Conservation (phyloP, 2,888 invertebrate species). For the Nemoura dubitans region DNA sequence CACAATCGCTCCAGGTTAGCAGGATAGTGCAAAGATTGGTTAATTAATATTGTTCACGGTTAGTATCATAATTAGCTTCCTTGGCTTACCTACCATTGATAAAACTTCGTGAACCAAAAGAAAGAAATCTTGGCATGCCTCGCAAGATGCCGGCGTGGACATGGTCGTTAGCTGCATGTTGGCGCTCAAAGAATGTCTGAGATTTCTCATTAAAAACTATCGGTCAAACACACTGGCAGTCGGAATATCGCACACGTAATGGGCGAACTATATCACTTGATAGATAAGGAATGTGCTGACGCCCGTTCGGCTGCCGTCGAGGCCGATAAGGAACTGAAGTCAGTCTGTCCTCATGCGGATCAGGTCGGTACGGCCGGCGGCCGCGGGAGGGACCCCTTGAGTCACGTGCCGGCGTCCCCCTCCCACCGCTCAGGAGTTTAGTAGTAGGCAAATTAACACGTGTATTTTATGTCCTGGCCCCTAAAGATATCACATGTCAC, state of each 20-base stretch:
- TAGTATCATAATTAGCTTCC: neutral
- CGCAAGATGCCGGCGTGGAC: constrained; percentile 61
- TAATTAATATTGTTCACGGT: neutral
- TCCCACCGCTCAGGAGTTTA: neutral
- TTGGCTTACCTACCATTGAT: constrained; percentile 75
- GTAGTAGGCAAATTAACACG: neutral
- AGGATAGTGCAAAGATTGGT: neutral
- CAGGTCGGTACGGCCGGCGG: too few species aligned
- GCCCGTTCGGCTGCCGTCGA: neutral
- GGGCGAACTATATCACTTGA: neutral
- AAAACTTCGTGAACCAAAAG: constrained; percentile 74
- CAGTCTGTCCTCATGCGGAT: neutral
- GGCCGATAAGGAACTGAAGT: constrained; percentile 15
- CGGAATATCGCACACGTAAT: neutral
- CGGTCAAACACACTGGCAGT: neutral
- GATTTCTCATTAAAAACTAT: neutral
- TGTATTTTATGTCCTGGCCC: neutral
- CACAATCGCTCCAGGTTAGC: neutral
- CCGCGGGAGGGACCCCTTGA: neutral
- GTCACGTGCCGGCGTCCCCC: neutral
- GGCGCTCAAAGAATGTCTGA: neutral
- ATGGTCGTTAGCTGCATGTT: constrained; percentile 38
- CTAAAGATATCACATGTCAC: neutral
- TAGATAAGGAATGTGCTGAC: constrained; percentile 1
- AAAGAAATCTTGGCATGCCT: constrained; percentile 79